phyloP scores from a whole-genome alignment of 2,888 invertebrate species.

The Girardia tigrina region DNA sequence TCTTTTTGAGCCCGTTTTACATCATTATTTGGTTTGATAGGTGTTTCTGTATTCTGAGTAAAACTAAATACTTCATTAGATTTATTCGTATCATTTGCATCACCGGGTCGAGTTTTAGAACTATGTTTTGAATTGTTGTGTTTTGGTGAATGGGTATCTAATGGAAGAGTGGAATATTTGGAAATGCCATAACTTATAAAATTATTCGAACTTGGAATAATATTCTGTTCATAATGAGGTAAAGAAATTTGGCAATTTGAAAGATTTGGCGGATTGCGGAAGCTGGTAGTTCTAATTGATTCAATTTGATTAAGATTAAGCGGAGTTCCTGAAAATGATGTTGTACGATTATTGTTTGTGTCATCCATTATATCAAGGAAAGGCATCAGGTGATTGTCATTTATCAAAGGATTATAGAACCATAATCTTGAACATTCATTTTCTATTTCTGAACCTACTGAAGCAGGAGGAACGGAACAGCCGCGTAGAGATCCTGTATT shows the following conservation, averaged over 20 bases:
- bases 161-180: neutral
- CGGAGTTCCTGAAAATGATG: neutral
- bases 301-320: neutral
- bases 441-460: constrained; percentile 21
- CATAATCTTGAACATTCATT: neutral
- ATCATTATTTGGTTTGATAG: neutral
- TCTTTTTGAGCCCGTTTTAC: neutral
- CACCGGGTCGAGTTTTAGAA: neutral
- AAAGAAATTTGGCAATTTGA: neutral
- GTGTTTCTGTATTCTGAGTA: neutral
- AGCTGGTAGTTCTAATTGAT: neutral
- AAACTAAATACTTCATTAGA: neutral
- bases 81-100: neutral
- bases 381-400: neutral
- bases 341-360: neutral
- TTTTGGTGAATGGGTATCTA: neutral
- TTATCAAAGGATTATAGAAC: neutral
- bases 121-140: neutral
- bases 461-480: constrained; percentile 27
- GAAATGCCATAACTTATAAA: neutral
- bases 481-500: neutral
- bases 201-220: neutral
- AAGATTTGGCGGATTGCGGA: neutral
- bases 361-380: neutral
- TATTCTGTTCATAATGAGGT: neutral